These are phyloP conservation scores for Emys orbicularis DNA, from an alignment of 2,797 vertebrate species.

Conservation along the genomic window DNA sequence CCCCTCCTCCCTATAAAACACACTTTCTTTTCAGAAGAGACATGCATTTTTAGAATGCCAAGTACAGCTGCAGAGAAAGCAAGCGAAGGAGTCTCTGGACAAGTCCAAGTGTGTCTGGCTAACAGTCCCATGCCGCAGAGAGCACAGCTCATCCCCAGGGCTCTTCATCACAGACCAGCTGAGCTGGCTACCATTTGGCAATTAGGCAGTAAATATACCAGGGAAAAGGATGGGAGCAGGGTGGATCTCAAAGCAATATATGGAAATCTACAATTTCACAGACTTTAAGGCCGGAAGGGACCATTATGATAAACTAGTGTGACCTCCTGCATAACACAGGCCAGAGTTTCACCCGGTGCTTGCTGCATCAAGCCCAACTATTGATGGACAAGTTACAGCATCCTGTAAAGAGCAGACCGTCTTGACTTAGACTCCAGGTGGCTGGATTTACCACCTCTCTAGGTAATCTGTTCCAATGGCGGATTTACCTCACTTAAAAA, in stretches of 20 bases:
- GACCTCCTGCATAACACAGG: neutral
- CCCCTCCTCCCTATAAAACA: neutral
- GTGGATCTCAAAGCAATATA: neutral
- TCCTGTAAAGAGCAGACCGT: neutral
- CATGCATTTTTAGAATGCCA: neutral
- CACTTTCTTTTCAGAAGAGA: neutral
- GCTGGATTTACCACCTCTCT: neutral
- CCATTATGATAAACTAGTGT: neutral
- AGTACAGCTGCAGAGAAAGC: neutral
- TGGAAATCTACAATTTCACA: neutral
- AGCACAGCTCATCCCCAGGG: neutral
- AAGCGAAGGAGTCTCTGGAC: neutral
- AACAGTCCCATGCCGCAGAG: neutral
- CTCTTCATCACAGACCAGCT: neutral
- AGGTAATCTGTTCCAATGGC: neutral
- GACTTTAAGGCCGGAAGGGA: neutral
- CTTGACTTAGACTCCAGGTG: neutral
- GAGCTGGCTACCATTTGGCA: neutral
- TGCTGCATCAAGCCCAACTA: neutral
- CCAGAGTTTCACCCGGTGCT: neutral
- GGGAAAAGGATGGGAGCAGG: neutral
- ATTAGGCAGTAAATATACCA: neutral
- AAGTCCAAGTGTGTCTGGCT: neutral
- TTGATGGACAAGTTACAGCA: neutral
- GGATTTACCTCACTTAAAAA: neutral